phyloP scores from a whole-genome alignment of 30 jellyfish, hydroid and myxozoan genomes.

The Turritopsis dohrnii region DNA sequence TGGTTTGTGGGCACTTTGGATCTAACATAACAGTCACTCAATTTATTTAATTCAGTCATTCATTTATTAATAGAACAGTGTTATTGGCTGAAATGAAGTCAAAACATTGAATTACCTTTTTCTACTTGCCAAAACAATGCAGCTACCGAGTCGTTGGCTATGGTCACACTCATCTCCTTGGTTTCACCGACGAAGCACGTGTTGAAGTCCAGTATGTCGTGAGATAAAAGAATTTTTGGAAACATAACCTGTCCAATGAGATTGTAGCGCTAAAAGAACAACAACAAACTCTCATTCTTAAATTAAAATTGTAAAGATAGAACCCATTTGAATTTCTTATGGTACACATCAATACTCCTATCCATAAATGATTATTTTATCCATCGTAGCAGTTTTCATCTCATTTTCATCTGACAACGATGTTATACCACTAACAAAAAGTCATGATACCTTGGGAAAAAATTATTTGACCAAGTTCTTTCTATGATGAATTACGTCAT shows the following conservation, averaged over 20 bases:
- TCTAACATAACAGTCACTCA: neutral
- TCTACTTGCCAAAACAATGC: constrained; percentile 14
- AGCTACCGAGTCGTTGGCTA: constrained; percentile 1
- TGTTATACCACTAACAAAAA: too few species aligned
- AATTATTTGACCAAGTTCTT: too few species aligned
- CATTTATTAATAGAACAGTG: neutral
- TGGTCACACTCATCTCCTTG: neutral
- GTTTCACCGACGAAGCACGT: constrained; percentile 21
- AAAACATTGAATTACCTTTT: constrained; percentile 11
- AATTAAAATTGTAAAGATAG: neutral
- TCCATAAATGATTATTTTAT: too few species aligned
- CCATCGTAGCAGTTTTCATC: too few species aligned
- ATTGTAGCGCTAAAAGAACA: constrained; percentile 6
- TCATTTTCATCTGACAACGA: too few species aligned
- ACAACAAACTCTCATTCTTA: neutral
- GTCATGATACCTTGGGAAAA: too few species aligned
- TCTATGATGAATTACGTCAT: too few species aligned
- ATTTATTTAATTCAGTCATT: neutral
- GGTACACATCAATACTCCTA: neutral
- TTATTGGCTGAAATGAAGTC: neutral
- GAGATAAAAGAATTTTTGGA: constrained; percentile 8
- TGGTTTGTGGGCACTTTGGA: neutral
- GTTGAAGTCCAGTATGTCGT: neutral
- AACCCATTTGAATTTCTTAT: neutral
- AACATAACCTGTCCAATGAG: constrained; percentile 1